phyloP scores from a whole-genome alignment of 2,888 invertebrate genomes.

The Trachelus troglodyta region DNA sequence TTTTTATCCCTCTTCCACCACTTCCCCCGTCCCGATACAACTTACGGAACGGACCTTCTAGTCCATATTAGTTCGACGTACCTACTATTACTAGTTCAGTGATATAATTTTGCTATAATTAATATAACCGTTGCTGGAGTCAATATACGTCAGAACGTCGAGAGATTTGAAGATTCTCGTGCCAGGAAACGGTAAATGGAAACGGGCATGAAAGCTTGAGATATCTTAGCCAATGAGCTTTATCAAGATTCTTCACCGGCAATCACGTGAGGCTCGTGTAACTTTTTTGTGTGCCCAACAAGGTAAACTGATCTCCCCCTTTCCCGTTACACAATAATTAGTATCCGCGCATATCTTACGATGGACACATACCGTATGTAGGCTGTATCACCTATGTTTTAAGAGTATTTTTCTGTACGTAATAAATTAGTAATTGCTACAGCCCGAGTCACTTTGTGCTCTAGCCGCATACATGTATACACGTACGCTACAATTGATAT shows the following conservation, averaged over 20 bases:
- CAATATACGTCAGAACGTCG: neutral
- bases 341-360: conserved; percentile 16
- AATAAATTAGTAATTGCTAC: conserved; percentile 17
- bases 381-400: conserved; percentile 15
- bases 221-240: neutral
- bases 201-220: neutral
- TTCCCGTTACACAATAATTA: neutral
- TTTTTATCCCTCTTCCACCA: conserved; percentile 21
- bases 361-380: conserved; percentile 37
- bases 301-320: neutral
- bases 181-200: neutral
- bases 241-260: neutral
- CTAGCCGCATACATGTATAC: neutral
- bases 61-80: neutral
- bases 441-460: neutral
- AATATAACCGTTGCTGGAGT: neutral
- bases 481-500: neutral
- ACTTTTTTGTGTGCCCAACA: neutral
- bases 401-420: conserved; percentile 44
- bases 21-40: neutral
- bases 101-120: neutral
- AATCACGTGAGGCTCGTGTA: neutral
- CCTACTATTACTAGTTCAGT: neutral
- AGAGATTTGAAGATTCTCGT: neutral
- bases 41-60: neutral